phyloP scores from a whole-genome alignment of 2,888 invertebrate species.

The Hirtodrosophila confusa region DNA sequence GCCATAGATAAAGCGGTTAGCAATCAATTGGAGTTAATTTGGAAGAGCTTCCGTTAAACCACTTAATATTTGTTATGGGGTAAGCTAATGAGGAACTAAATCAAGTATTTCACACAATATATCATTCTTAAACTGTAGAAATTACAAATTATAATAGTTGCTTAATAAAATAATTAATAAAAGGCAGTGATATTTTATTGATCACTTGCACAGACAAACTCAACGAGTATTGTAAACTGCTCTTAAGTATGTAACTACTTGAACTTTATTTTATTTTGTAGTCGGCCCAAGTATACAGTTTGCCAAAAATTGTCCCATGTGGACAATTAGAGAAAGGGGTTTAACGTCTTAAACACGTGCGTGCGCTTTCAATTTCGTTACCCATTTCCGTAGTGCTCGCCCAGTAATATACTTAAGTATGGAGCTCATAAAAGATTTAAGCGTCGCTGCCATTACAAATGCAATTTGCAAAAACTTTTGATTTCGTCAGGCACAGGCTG shows the following conservation, averaged over 20 bases:
- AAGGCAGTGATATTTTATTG: background rate
- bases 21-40: no score
- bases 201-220: background rate
- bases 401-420: conserved; percentile 52
- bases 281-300: conserved; percentile 5
- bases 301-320: conserved; percentile 62
- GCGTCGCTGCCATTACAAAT: conserved; percentile 74
- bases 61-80: no score
- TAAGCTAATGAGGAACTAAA: no score
- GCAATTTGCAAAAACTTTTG: conserved; percentile 77
- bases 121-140: no score
- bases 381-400: conserved; percentile 10
- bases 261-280: conserved; percentile 13
- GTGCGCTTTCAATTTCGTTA: conserved; percentile 75
- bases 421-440: conserved; percentile 75
- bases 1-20: no score
- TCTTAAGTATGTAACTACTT: background rate
- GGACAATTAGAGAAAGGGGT: conserved; percentile 70
- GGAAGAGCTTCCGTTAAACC: no score
- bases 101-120: no score
- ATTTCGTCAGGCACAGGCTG: conserved; percentile 50
- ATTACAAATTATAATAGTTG: no score
- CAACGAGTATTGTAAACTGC: conserved; percentile 3
- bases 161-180: background rate
- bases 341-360: conserved; percentile 67